These are phyloP conservation scores for Drymonia ruficornis DNA, from an alignment of 2,888 invertebrate species.

Conservation along the genomic window DNA sequence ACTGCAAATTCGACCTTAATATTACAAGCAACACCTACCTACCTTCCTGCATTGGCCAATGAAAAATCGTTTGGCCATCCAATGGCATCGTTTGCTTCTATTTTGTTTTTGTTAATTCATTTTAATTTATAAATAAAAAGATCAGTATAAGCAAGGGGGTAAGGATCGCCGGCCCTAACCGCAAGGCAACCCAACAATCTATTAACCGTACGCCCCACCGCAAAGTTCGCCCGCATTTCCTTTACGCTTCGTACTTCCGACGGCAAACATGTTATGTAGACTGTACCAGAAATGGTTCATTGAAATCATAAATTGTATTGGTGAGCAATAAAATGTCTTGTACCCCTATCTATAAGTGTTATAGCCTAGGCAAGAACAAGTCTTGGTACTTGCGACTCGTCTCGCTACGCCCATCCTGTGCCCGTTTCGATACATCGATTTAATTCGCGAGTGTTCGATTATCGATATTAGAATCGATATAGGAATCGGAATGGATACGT, in stretches of 20 bases:
- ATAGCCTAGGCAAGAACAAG: slow-evolving; percentile 53
- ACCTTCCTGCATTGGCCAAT: too few relatives aligned
- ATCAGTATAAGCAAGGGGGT: too few relatives aligned
- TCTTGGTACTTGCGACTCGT: slow-evolving; percentile 54
- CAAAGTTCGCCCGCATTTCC: slow-evolving; percentile 30
- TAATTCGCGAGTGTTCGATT: slow-evolving; percentile 43
- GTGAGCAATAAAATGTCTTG: slow-evolving; percentile 47
- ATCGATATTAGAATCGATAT: slow-evolving; percentile 57
- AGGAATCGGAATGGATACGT: slow-evolving; percentile 48
- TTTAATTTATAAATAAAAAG: too few relatives aligned
- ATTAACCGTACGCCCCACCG: slow-evolving; percentile 16
- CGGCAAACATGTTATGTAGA: neutral
- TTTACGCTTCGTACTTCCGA: slow-evolving; percentile 16
- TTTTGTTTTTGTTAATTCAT: too few relatives aligned
- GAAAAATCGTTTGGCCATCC: too few relatives aligned
- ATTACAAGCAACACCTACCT: too few relatives aligned
- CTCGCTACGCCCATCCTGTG: slow-evolving; percentile 58
- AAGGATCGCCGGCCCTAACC: slow-evolving; percentile 4
- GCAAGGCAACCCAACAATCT: slow-evolving; percentile 11
- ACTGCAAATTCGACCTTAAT: too few relatives aligned
- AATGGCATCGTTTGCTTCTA: too few relatives aligned
- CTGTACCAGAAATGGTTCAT: slow-evolving; percentile 3
- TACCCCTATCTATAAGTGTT: slow-evolving; percentile 52
- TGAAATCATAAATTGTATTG: slow-evolving; percentile 25
- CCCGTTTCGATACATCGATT: slow-evolving; percentile 42